Percentiles rank a stretch among this genome's conserved stretches.
These are phyloP conservation scores for Amphipyra tragopoginis DNA, from an alignment of 2,888 invertebrate species.

Conservation along the genomic window DNA sequence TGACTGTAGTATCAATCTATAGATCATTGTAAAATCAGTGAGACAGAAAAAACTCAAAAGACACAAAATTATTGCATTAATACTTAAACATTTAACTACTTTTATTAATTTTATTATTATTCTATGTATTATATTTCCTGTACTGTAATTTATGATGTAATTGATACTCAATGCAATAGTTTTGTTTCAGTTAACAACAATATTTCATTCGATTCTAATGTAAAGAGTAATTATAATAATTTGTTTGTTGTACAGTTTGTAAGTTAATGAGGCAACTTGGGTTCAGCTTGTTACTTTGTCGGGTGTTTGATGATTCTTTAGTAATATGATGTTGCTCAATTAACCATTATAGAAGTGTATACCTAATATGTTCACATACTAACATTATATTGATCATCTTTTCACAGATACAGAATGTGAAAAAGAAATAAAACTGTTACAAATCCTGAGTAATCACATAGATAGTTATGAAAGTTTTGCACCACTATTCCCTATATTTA, in stretches of 20 bases:
- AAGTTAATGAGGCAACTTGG: conserved; percentile 74
- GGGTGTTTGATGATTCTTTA: conserved; percentile 81
- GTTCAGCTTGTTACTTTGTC: conserved; percentile 71
- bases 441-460: conserved; percentile 54
- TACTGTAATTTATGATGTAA: background rate
- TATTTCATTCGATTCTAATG: conserved; percentile 44
- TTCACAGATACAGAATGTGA: conserved; percentile 54
- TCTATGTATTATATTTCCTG: conserved; percentile 1
- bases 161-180: conserved; percentile 60
- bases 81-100: conserved; percentile 15
- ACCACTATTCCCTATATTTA: conserved; percentile 59
- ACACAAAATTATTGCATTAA: conserved; percentile 71
- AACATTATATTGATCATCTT: conserved; percentile 2
- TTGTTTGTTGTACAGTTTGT: conserved; percentile 60
- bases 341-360: background rate
- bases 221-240: conserved; percentile 58
- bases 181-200: conserved; percentile 62
- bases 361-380: background rate
- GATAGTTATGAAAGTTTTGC: conserved; percentile 58
- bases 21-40: conserved; percentile 78
- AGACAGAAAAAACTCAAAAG: conserved; percentile 66
- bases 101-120: too few species aligned
- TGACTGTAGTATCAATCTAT: conserved; percentile 72
- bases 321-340: conserved; percentile 81
- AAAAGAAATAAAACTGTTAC: conserved; percentile 60